These are phyloP conservation scores for Drosophila suzukii DNA, from an alignment of 1,140 invertebrate species.

Conservation along the genomic window DNA sequence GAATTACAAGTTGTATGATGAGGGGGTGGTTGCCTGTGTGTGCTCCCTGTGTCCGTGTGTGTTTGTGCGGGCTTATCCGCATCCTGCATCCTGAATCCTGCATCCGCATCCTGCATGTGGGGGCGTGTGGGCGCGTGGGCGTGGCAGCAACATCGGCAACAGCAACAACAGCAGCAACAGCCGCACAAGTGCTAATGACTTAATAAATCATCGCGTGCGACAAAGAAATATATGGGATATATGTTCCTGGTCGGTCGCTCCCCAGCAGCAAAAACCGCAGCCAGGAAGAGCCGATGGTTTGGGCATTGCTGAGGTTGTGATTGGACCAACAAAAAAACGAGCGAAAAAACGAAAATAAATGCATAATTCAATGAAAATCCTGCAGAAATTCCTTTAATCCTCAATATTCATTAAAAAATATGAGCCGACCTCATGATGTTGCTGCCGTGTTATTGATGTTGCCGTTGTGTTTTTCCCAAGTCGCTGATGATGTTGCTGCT, in stretches of 20 bases:
- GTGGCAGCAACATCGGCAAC: conserved; percentile 46
- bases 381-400: conserved; percentile 83
- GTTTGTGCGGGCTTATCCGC: conserved; percentile 34
- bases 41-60: conserved; percentile 1
- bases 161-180: conserved; percentile 47
- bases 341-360: conserved; percentile 48
- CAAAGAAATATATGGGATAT: conserved; percentile 76
- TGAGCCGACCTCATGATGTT: conserved; percentile 51
- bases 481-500: conserved; percentile 16
- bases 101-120: conserved; percentile 25
- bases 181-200: conserved; percentile 84
- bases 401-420: conserved; percentile 84
- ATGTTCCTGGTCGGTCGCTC: conserved; percentile 42
- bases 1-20: conserved; percentile 82
- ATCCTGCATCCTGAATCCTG: conserved; percentile 28
- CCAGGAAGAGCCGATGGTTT: conserved; percentile 38
- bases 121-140: conserved; percentile 29
- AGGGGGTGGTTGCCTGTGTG: conserved; percentile 5
- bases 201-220: conserved; percentile 84
- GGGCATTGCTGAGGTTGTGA: conserved; percentile 34
- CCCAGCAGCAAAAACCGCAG: conserved; percentile 28
- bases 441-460: conserved; percentile 28
- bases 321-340: conserved; percentile 18
- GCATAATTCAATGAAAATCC: conserved; percentile 84
- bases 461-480: conserved; percentile 10